Evolutionary conservation across 2,113 vertebrate genomes (phyloP).

Genomic region (Limanda limanda): DNA sequence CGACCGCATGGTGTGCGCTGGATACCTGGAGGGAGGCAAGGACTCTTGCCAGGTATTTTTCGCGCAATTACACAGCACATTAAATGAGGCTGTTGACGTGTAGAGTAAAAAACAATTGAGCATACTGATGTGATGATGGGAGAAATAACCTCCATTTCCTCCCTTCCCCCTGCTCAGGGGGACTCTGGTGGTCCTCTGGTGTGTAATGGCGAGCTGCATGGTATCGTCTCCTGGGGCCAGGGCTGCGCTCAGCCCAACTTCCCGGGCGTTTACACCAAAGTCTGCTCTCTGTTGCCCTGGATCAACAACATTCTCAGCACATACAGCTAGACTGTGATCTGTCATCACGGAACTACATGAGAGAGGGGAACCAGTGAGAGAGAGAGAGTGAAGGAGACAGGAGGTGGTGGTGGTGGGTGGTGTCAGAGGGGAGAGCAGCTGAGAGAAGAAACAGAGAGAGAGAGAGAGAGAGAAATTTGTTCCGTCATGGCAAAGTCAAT

Average conservation of each 20-base stretch:
- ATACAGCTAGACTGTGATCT: constrained; percentile 69
- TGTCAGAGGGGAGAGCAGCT: constrained; percentile 20
- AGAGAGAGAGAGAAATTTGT: constrained; percentile 15
- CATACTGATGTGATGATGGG: neutral
- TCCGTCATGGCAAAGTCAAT: constrained; percentile 43
- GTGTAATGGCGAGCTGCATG: constrained; percentile 81
- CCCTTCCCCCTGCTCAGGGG: constrained; percentile 65
- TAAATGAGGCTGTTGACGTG: neutral
- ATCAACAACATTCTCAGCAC: constrained; percentile 75
- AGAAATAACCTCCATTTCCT: neutral
- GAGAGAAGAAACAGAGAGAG: constrained; percentile 6
- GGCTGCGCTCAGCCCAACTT: constrained; percentile 78
- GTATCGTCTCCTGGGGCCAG: constrained; percentile 83
- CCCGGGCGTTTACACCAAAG: constrained; percentile 84
- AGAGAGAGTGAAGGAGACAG: constrained; percentile 17
- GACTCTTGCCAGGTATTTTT: constrained; percentile 85
- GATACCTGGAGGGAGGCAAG: constrained; percentile 82
- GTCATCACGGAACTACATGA: constrained; percentile 9
- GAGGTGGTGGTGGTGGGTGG: constrained; percentile 29
- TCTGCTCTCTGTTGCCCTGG: constrained; percentile 81
- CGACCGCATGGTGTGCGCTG: constrained; percentile 82
- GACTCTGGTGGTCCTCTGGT: constrained; percentile 85
- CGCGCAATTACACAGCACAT: neutral
- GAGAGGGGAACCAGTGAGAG: constrained; percentile 7
- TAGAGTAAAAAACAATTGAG: neutral